Conservation (phyloP, 2,797 vertebrate genomes). For the Esox lucius region DNA sequence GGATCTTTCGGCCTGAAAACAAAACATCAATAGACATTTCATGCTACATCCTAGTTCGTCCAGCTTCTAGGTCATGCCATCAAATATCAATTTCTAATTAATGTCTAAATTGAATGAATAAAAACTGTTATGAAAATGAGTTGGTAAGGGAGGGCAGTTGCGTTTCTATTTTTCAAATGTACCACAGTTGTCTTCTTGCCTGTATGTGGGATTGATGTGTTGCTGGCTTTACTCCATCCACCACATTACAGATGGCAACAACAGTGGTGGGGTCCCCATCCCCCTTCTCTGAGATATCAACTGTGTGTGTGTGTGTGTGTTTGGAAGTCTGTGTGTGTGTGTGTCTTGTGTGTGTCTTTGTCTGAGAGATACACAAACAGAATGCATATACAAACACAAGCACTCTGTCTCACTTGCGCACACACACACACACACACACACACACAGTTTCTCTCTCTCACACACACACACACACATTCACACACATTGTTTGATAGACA, state of each 20-base stretch:
- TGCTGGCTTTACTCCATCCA: constrained; percentile 47
- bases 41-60: neutral
- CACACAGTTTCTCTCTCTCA: constrained; percentile 30
- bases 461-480: constrained; percentile 30
- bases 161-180: neutral
- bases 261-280: constrained; percentile 49
- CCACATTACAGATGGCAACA: constrained; percentile 61
- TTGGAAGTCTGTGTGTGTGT: constrained; percentile 21
- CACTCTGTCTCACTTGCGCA: neutral
- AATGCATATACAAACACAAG: neutral
- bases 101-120: neutral
- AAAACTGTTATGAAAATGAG: neutral
- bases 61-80: neutral
- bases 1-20: neutral
- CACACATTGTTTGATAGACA: constrained; percentile 65
- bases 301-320: constrained; percentile 13
- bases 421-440: neutral
- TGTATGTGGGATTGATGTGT: constrained; percentile 46
- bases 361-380: neutral
- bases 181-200: constrained; percentile 23
- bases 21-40: neutral
- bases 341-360: constrained; percentile 3
- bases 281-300: constrained; percentile 17
- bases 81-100: neutral
- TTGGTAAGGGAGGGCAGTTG: constrained; percentile 19